These are phyloP conservation scores for Limnephilus lunatus DNA, from an alignment of 2,888 invertebrate species.

Conservation along the genomic window DNA sequence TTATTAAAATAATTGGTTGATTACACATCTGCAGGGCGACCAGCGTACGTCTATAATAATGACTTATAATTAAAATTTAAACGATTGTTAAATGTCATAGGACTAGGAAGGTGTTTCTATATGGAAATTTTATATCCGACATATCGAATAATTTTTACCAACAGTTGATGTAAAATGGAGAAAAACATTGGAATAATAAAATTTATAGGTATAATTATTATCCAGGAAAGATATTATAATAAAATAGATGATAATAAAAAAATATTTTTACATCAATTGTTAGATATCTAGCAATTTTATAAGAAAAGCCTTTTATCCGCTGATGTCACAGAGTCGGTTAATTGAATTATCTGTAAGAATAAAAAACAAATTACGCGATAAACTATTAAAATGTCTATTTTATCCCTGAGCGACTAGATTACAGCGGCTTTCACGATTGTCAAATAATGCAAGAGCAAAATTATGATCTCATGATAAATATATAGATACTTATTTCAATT, in stretches of 20 bases:
- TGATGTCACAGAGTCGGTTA: not conserved
- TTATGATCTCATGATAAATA: constrained; percentile 2
- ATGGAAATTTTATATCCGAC: constrained; percentile 9
- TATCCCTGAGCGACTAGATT: not conserved
- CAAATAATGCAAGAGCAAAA: not conserved
- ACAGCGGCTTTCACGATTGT: not conserved
- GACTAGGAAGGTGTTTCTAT: constrained; percentile 50
- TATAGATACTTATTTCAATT: not conserved
- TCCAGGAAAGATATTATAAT: not conserved
- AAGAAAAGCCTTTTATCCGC: not conserved
- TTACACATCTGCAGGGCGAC: constrained; percentile 52
- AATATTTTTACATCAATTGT: not conserved
- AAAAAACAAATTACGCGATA: not conserved
- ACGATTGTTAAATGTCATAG: constrained; percentile 59
- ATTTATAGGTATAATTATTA: no score
- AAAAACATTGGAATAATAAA: not conserved
- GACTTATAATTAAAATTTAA: constrained; percentile 46
- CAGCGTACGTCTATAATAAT: constrained; percentile 48
- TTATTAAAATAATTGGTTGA: constrained; percentile 55
- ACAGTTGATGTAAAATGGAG: not conserved
- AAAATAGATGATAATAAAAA: not conserved
- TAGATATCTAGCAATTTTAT: not conserved
- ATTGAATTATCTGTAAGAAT: not conserved
- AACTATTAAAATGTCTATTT: not conserved
- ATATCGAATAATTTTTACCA: not conserved